Percentiles rank a stretch among this genome's conserved stretches.
Evolutionary conservation across 2,113 vertebrate genomes (phyloP).

Genomic region (Chamaea fasciata): DNA sequence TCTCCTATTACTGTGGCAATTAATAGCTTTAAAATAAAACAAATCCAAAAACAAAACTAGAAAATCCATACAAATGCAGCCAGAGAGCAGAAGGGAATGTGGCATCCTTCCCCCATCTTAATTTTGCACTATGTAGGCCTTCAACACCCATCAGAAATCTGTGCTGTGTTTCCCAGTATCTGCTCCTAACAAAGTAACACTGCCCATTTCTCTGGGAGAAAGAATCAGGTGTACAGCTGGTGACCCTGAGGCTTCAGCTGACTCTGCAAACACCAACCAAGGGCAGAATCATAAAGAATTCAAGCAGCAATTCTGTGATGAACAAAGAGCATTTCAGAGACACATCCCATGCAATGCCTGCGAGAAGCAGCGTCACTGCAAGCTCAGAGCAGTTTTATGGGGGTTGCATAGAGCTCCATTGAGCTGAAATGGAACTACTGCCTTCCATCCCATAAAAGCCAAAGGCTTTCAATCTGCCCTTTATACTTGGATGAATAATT

Average conservation of each 20-base stretch:
- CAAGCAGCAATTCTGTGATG: background rate
- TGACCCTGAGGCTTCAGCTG: background rate
- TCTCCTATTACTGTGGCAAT: background rate
- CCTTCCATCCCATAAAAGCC: conserved; percentile 18
- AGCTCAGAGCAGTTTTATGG: background rate
- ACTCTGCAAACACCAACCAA: background rate
- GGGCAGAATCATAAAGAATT: background rate
- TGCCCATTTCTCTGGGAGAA: background rate
- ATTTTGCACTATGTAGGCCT: background rate
- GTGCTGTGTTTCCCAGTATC: background rate
- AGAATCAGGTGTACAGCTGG: background rate
- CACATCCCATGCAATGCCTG: background rate
- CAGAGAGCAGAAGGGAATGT: background rate
- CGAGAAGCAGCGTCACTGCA: background rate
- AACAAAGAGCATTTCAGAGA: background rate
- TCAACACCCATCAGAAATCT: background rate
- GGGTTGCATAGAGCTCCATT: conserved; percentile 3
- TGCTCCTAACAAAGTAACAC: background rate
- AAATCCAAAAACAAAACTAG: background rate
- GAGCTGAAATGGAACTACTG: conserved; percentile 15
- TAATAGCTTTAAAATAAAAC: background rate
- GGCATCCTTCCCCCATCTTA: background rate
- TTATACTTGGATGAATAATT: conserved; percentile 53
- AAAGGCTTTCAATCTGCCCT: conserved; percentile 49
- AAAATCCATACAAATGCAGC: background rate